Conservation (phyloP, 2,797 vertebrate species). For the Dicrostonyx torquatus region DNA sequence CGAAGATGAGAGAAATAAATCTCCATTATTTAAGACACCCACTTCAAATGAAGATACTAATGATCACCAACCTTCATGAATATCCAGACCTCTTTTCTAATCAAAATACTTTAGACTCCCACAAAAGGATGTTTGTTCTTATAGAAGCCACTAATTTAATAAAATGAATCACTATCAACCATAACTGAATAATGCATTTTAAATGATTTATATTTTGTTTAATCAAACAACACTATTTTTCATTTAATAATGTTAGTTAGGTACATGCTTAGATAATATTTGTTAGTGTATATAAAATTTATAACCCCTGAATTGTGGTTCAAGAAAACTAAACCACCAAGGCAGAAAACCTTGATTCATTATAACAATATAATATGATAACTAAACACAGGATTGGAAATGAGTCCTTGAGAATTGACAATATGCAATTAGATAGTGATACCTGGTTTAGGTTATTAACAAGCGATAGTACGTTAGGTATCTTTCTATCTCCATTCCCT, state of each 20-base stretch:
- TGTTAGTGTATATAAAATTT: neutral
- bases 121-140: constrained; percentile 27
- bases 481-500: neutral
- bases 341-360: constrained; percentile 20
- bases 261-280: constrained; percentile 31
- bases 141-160: constrained; percentile 24
- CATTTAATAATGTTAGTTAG: constrained; percentile 39
- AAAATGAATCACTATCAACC: constrained; percentile 45
- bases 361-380: constrained; percentile 27
- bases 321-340: constrained; percentile 42
- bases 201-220: constrained; percentile 32
- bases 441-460: neutral
- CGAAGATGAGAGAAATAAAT: neutral
- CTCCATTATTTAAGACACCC: neutral
- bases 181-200: constrained; percentile 58
- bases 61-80: constrained; percentile 22
- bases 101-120: constrained; percentile 44
- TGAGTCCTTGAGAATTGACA: constrained; percentile 20
- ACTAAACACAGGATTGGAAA: constrained; percentile 22
- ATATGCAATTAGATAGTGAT: neutral
- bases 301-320: neutral
- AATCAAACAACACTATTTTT: constrained; percentile 36
- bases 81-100: constrained; percentile 21
- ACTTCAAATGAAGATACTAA: neutral
- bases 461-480: neutral